Percentiles rank a stretch among this genome's conserved stretches.
Conservation (phyloP, 2,113 vertebrate genomes). For the Planiliza haematocheilus region DNA sequence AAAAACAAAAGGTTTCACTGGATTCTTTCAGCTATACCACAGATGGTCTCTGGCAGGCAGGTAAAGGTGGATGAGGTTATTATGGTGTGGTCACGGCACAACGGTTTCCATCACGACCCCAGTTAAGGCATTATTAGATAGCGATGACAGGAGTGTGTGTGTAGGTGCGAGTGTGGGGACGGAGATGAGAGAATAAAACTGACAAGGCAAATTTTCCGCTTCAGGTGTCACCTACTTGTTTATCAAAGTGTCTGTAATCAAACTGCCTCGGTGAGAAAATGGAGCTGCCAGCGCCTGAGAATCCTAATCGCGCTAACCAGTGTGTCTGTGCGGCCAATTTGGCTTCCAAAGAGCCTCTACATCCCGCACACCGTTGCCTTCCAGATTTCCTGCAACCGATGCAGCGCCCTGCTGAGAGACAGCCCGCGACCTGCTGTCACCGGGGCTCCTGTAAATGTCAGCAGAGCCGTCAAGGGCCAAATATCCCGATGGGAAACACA, state of each 20-base stretch:
- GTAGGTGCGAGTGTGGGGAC: neutral
- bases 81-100: conserved; percentile 36
- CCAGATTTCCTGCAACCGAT: conserved; percentile 16
- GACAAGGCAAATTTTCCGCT: conserved; percentile 50
- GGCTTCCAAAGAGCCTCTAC: neutral
- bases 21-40: neutral
- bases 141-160: conserved; percentile 2
- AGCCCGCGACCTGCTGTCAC: conserved; percentile 20
- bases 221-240: conserved; percentile 46
- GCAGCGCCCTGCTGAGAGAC: conserved; percentile 21
- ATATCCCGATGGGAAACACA: conserved; percentile 1
- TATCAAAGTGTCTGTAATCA: conserved; percentile 54
- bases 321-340: neutral
- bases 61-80: conserved; percentile 39
- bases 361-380: conserved; percentile 4
- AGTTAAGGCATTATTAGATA: conserved; percentile 37
- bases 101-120: conserved; percentile 31
- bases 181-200: conserved; percentile 33
- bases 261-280: conserved; percentile 20
- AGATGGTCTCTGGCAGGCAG: conserved; percentile 11
- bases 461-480: neutral
- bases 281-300: conserved; percentile 3
- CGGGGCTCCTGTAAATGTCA: conserved; percentile 48
- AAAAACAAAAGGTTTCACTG: neutral
- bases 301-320: conserved; percentile 27